A percentile compares a stretch with the other conserved stretches of the same genome.
phyloP scores from a whole-genome alignment of 2,113 vertebrate species.

The Apus apus region DNA sequence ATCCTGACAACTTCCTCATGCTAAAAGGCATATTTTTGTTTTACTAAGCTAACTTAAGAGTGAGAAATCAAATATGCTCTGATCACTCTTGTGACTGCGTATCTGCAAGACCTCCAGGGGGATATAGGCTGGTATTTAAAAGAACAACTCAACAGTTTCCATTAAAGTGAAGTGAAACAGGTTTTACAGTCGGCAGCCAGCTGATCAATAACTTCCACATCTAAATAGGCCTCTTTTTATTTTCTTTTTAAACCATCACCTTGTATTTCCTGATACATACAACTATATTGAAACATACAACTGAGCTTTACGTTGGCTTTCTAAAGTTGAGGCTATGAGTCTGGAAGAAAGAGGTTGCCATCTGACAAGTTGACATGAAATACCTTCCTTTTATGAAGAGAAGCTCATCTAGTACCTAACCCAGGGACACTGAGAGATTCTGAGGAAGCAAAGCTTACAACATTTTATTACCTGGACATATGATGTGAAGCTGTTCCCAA shows the following conservation, averaged over 20 bases:
- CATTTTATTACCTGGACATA: slow-evolving; percentile 91
- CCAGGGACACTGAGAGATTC: neutral
- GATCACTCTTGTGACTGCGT: neutral
- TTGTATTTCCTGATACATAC: neutral
- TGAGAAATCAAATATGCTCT: neutral
- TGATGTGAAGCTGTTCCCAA: slow-evolving; percentile 96
- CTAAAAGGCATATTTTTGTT: neutral
- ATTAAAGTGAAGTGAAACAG: neutral
- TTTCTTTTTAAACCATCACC: neutral
- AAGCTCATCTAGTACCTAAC: neutral
- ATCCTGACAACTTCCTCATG: neutral
- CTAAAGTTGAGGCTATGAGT: neutral
- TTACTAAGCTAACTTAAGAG: neutral
- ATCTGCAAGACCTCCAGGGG: neutral
- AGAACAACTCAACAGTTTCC: neutral
- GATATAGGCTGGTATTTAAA: neutral
- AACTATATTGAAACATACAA: neutral
- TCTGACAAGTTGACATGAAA: neutral
- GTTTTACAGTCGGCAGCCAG: neutral
- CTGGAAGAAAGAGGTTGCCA: neutral
- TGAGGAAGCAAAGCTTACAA: neutral
- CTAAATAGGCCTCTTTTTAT: neutral
- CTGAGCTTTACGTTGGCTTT: neutral
- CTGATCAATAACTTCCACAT: neutral
- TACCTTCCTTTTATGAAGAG: neutral